Evolutionary conservation across 2,797 vertebrate species (phyloP).

Genomic region (Peromyscus eremicus): DNA sequence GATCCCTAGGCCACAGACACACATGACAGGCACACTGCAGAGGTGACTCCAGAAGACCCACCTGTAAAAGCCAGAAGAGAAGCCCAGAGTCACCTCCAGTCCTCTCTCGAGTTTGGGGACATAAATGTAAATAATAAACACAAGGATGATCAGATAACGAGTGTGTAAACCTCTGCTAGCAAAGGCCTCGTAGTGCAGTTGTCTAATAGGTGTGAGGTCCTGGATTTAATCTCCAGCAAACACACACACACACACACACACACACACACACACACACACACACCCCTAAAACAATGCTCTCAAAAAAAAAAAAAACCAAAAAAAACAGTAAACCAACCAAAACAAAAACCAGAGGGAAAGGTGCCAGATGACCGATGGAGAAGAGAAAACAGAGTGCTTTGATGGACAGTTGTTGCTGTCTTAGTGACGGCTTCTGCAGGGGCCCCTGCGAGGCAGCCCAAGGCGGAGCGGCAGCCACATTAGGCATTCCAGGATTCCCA

Average conservation of each 20-base stretch:
- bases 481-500: background rate
- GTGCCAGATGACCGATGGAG: background rate
- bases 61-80: slow-evolving; percentile 1
- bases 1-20: background rate
- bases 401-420: background rate
- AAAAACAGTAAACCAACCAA: background rate
- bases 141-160: background rate
- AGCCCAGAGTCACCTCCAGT: background rate
- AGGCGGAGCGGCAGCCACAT: background rate
- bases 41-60: background rate
- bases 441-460: background rate
- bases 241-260: background rate
- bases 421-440: background rate
- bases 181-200: background rate
- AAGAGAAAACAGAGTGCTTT: background rate
- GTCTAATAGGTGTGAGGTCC: background rate
- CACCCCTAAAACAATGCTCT: background rate
- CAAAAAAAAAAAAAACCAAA: background rate
- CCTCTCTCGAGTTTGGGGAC: background rate
- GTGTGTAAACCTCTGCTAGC: background rate
- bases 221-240: background rate
- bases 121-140: slow-evolving; percentile 1
- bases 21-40: background rate
- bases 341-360: background rate
- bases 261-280: background rate